A percentile compares a stretch with the other conserved stretches of the same genome.
These are phyloP conservation scores for Diachasmimorpha longicaudata DNA, from an alignment of 1,140 invertebrate genomes.

Conservation along the genomic window DNA sequence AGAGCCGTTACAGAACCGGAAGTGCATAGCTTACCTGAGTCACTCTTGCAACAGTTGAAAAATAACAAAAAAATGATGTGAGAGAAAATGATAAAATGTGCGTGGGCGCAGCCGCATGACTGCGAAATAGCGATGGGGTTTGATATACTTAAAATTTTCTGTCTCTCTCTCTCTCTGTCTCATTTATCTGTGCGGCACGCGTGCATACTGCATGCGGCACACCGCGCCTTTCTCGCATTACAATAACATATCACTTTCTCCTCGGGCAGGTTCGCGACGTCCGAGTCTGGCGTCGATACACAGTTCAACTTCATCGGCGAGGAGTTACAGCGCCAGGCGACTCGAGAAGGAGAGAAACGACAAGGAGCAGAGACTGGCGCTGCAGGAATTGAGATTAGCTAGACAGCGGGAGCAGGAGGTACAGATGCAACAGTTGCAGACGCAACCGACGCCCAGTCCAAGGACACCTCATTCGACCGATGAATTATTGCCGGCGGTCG, in stretches of 20 bases:
- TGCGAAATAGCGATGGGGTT: background rate
- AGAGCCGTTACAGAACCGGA: background rate
- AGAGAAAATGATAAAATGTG: background rate
- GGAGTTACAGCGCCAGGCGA: conserved; percentile 77
- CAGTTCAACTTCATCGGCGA: conserved; percentile 78
- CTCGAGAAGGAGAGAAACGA: conserved; percentile 79
- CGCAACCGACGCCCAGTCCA: conserved; percentile 69
- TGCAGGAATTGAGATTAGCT: conserved; percentile 73
- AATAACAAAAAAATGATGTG: background rate
- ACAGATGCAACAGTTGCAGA: conserved; percentile 46
- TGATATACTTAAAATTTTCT: background rate
- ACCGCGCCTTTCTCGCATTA: background rate
- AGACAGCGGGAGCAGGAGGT: conserved; percentile 55
- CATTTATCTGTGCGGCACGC: background rate
- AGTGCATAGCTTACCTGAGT: background rate
- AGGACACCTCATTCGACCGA: conserved; percentile 78
- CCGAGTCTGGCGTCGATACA: conserved; percentile 81
- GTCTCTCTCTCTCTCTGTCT: background rate
- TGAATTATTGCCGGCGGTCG: conserved; percentile 75
- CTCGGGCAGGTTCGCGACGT: conserved; percentile 74
- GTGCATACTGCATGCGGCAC: background rate
- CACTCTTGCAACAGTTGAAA: background rate
- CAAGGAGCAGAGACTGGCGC: conserved; percentile 75
- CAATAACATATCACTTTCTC: conserved; percentile 22
- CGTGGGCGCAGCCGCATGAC: background rate